Percentiles rank a stretch among this genome's conserved stretches.
phyloP scores from a whole-genome alignment of 1,140 invertebrate genomes.

The Drosophila teissieri region DNA sequence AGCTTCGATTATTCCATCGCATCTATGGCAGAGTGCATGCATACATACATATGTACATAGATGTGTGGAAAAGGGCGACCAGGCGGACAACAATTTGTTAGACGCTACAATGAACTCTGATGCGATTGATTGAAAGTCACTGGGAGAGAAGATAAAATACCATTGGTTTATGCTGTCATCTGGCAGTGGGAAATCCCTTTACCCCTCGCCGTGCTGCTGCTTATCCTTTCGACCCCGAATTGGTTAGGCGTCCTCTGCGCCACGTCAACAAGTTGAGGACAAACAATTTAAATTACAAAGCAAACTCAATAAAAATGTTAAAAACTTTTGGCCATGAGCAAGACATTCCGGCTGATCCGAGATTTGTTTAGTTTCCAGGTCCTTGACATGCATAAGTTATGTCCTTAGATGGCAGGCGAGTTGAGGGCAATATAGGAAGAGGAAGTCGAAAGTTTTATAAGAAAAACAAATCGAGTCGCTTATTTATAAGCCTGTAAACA shows the following conservation, averaged over 20 bases:
- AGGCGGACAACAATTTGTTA: conserved; percentile 74
- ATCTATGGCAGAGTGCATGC: neutral
- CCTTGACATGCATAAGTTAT: conserved; percentile 79
- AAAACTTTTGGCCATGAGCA: conserved; percentile 63
- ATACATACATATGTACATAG: neutral
- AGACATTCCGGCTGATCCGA: conserved; percentile 37
- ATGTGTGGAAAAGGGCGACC: conserved; percentile 32
- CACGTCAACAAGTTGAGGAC: conserved; percentile 72
- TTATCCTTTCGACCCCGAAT: neutral
- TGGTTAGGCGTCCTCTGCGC: conserved; percentile 18
- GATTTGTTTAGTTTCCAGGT: conserved; percentile 69
- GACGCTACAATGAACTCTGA: conserved; percentile 78
- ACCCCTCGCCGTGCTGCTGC: neutral
- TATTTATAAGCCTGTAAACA: conserved; percentile 81
- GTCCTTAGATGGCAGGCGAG: conserved; percentile 19
- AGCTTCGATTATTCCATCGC: conserved; percentile 61
- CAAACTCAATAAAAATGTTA: conserved; percentile 80
- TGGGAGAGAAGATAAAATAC: conserved; percentile 70
- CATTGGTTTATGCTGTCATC: conserved; percentile 65
- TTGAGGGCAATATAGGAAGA: conserved; percentile 22
- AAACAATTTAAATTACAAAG: conserved; percentile 82
- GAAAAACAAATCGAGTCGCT: conserved; percentile 71
- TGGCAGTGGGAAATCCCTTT: conserved; percentile 20
- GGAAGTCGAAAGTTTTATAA: conserved; percentile 69
- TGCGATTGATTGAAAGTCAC: conserved; percentile 81